phyloP scores from a whole-genome alignment of 1,140 invertebrate genomes.

The Aricia agestis region DNA sequence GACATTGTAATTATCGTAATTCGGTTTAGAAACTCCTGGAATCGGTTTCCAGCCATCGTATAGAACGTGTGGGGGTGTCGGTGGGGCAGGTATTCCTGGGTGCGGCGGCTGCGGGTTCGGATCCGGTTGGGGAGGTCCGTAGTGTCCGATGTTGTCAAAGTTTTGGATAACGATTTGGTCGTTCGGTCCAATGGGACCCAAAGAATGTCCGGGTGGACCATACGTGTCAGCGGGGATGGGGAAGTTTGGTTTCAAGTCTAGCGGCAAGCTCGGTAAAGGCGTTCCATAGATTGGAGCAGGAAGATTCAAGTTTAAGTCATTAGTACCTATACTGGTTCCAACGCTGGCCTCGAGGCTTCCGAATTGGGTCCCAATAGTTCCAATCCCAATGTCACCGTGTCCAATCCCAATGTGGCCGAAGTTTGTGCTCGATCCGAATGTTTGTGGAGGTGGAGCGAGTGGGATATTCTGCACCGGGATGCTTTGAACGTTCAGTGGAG shows the following conservation, averaged over 20 bases:
- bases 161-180: conserved; percentile 60
- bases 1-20: conserved; percentile 37
- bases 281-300: conserved; percentile 70
- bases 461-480: conserved; percentile 52
- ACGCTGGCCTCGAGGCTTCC: conserved; percentile 45
- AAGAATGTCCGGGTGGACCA: conserved; percentile 61
- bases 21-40: conserved; percentile 76
- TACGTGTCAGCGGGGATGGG: conserved; percentile 66
- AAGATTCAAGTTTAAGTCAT: conserved; percentile 64
- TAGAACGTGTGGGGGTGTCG: conserved; percentile 84
- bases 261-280: conserved; percentile 60
- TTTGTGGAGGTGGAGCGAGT: conserved; percentile 52
- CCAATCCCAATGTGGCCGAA: conserved; percentile 30
- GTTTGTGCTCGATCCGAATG: conserved; percentile 23
- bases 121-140: conserved; percentile 76
- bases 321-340: conserved; percentile 54
- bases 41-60: conserved; percentile 92
- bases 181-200: conserved; percentile 57
- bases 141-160: conserved; percentile 57
- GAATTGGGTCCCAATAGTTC: conserved; percentile 33
- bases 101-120: conserved; percentile 75
- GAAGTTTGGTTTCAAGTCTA: conserved; percentile 72
- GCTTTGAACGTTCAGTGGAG: conserved; percentile 36
- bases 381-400: conserved; percentile 27
- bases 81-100: conserved; percentile 82